Evolutionary conservation across 2,797 vertebrate species (phyloP).

Genomic region (Chiropotes sagulatus): DNA sequence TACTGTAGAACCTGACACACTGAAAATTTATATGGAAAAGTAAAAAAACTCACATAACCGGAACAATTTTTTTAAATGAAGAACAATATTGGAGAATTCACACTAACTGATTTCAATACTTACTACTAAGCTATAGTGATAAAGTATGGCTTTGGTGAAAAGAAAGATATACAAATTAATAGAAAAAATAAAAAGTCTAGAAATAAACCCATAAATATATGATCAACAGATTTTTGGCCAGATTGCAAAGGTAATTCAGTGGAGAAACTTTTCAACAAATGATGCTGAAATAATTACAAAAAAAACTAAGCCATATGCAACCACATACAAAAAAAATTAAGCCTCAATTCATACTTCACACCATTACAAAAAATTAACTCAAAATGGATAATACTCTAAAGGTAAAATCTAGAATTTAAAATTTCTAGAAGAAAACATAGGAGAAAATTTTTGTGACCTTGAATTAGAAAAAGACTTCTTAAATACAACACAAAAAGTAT

Average conservation of each 20-base stretch:
- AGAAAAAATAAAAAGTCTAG: neutral
- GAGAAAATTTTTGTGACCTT: neutral
- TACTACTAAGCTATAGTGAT: neutral
- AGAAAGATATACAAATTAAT: neutral
- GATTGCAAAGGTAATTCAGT: neutral
- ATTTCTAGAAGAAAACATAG: neutral
- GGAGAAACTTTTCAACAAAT: conserved; percentile 1
- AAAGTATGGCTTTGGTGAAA: neutral
- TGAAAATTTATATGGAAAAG: conserved; percentile 4
- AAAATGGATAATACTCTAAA: neutral
- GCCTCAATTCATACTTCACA: neutral
- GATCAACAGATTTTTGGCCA: neutral
- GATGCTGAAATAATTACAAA: neutral
- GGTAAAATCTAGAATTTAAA: neutral
- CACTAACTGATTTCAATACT: neutral
- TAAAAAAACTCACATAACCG: neutral
- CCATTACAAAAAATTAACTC: neutral
- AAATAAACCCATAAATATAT: neutral
- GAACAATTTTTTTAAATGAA: neutral
- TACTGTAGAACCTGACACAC: neutral
- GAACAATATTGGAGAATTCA: neutral
- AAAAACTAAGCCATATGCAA: neutral
- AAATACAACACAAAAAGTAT: neutral
- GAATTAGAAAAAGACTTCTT: neutral
- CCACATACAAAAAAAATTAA: neutral